Evolutionary conservation across 2,113 vertebrate species (phyloP), one percentile per base, ranked within the genome.

Genomic region (Phalacrocorax carbo): DNA sequence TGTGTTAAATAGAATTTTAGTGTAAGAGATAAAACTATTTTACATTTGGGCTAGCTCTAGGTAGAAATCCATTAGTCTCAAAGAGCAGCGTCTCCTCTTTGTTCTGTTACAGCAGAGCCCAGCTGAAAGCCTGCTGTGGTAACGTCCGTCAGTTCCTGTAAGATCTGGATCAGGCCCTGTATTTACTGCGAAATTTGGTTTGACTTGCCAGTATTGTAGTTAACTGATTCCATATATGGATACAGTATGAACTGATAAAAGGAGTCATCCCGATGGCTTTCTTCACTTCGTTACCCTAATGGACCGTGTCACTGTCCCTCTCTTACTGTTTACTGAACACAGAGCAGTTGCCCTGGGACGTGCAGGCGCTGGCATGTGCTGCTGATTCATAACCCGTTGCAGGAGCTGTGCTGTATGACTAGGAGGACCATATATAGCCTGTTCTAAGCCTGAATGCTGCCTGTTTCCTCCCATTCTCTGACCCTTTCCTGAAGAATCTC

Each of bases 361-460:
- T 0, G 0, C 13, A 26, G 77, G 76, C 0, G 0, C 55, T 66
- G 69, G 20, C 38, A 9, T 3, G 4, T 49, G 71, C 54, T 83
- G 75, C 68, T 93, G 76, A 65, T 83, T 82, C 82, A n/a, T 7
- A 34, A 27, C 71, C 75, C 5, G 3, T 8, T n/a, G 79, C 49
- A 5, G 66, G 44, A 78, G 46, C 60, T 82, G 32, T 51, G 87
- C 88, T 70, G 72, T 64, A 38, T n/a, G 4, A 22, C 21, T 21
- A 21, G 71, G 42, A 34, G 22, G 30, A 48, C 40, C 29, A 30
- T 49, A 49, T 15, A 70, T 8, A 79, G 94, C 73, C 94, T 85
- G 73, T 68, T 89, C 23, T 44, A 68, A 71, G 95, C 69, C 86
- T 83, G 15, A 71, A 60, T 5, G 23, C 72, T 82, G 77, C 51